Conservation (phyloP, 2,888 invertebrate genomes). For the Platycnemis pennipes region DNA sequence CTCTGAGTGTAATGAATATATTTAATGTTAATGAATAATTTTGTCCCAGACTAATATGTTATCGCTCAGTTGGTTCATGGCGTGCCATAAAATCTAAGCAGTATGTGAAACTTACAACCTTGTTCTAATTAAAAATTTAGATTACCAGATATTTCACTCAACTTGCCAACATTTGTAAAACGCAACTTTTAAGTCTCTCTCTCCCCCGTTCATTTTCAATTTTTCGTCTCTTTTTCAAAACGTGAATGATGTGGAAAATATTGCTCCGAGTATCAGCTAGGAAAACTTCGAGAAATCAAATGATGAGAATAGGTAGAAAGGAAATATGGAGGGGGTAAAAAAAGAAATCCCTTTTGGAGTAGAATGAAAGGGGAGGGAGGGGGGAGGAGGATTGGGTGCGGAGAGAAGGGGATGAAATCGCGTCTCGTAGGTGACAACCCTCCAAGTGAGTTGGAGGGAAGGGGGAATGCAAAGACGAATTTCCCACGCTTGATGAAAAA, state of each 20-base stretch:
- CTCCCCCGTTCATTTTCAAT: no score
- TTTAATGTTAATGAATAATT: no score
- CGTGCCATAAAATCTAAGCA: no score
- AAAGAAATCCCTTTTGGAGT: not conserved
- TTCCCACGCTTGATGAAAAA: slow-evolving; percentile 44
- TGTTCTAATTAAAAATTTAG: no score
- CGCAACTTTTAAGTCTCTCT: no score
- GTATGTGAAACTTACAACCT: no score
- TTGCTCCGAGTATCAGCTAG: not conserved
- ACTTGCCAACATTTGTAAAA: slow-evolving; percentile 11
- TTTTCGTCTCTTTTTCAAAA: no score
- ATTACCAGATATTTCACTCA: no score
- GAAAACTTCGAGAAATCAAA: slow-evolving; percentile 38
- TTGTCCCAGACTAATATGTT: no score
- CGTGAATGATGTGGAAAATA: no score
- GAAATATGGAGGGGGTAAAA: not conserved
- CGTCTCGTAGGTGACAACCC: slow-evolving; percentile 35
- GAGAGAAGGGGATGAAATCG: not conserved
- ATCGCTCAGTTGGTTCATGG: no score
- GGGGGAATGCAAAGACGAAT: slow-evolving; percentile 28
- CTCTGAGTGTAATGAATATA: no score
- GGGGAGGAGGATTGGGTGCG: not conserved
- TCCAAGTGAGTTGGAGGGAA: not conserved
- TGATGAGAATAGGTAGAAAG: not conserved
- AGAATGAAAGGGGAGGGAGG: not conserved